Conservation (phyloP, 2,888 invertebrate species). For the Cepaea hortensis region DNA sequence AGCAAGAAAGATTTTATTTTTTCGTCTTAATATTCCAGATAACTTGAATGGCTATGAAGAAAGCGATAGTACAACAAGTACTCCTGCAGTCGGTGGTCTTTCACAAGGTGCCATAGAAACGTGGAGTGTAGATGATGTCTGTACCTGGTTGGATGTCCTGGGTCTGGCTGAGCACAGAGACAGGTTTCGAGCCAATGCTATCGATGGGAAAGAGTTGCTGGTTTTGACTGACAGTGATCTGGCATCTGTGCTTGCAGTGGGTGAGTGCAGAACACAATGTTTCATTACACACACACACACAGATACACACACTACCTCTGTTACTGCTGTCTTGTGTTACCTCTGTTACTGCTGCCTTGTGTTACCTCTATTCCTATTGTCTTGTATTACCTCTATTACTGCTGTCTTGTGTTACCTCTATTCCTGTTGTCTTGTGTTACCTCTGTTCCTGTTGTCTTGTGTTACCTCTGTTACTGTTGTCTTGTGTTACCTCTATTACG, state of each 20-base stretch:
- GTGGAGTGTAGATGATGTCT: slow-evolving; percentile 81
- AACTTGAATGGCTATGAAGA: slow-evolving; percentile 54
- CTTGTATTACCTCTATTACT: too few species aligned
- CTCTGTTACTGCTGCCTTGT: too few species aligned
- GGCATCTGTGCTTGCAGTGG: slow-evolving; percentile 72
- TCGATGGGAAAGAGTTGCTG: slow-evolving; percentile 81
- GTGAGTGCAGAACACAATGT: slow-evolving; percentile 61
- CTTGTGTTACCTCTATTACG: too few species aligned
- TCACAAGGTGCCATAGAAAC: slow-evolving; percentile 52
- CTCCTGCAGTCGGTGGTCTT: background rate
- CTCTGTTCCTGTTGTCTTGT: too few species aligned
- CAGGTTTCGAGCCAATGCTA: slow-evolving; percentile 77
- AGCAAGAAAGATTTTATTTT: too few species aligned
- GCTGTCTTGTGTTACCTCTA: too few species aligned
- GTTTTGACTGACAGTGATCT: slow-evolving; percentile 77
- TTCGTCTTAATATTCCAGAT: slow-evolving; percentile 34
- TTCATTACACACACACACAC: background rate
- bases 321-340: too few species aligned
- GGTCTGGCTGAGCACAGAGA: slow-evolving; percentile 78
- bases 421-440: too few species aligned
- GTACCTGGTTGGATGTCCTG: slow-evolving; percentile 80
- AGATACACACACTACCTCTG: background rate
- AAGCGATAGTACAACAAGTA: slow-evolving; percentile 32
- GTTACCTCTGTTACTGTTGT: too few species aligned
- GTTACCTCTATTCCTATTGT: too few species aligned